Percentiles rank a stretch among this genome's conserved stretches.
Evolutionary conservation across 2,888 invertebrate genomes (phyloP).

Genomic region (Acanthosoma haemorrhoidale): DNA sequence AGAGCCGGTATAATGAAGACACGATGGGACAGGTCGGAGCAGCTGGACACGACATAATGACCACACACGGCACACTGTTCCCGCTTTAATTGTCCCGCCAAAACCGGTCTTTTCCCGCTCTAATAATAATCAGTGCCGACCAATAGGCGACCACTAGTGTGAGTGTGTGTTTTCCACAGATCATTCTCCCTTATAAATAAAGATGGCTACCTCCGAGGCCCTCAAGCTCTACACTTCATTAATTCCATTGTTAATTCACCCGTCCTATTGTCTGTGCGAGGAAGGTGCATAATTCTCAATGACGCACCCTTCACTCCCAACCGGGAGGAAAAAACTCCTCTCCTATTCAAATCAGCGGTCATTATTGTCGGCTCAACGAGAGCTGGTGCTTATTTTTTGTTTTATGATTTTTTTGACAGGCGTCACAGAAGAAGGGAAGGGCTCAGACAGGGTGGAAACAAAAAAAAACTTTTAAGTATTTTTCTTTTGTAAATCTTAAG

Average conservation of each 20-base stretch:
- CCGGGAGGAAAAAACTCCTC: background rate
- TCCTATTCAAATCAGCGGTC: background rate
- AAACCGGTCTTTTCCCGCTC: too few relatives aligned
- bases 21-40: background rate
- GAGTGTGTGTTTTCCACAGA: background rate
- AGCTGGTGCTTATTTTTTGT: too few relatives aligned
- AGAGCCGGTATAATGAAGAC: background rate
- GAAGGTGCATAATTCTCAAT: too few relatives aligned
- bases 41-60: background rate
- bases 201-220: slow-evolving; percentile 6
- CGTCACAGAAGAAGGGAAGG: background rate
- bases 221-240: background rate
- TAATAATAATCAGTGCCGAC: too few relatives aligned
- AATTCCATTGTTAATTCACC: background rate
- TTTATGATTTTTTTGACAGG: background rate
- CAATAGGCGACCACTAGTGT: background rate
- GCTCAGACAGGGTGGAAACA: too few relatives aligned
- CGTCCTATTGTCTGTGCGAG: background rate
- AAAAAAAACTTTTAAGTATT: too few relatives aligned
- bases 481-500: too few relatives aligned
- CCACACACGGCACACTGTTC: background rate
- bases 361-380: too few relatives aligned
- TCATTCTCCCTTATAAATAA: background rate
- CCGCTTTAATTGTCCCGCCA: background rate
- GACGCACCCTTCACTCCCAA: background rate